phyloP scores from a whole-genome alignment of 2,888 invertebrate species.

The Nebria salina region DNA sequence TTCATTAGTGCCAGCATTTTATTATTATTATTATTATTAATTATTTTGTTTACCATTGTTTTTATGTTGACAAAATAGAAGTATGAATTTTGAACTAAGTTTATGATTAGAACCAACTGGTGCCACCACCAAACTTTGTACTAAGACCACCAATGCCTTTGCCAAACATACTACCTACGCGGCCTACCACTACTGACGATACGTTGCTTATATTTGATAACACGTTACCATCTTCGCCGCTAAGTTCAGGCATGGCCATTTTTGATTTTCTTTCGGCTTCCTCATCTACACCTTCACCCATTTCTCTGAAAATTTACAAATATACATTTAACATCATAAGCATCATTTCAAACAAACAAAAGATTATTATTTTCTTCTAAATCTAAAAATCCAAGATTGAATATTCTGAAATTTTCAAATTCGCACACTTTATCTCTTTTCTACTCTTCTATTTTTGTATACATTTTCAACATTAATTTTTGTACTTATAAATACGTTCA shows the following conservation, averaged over 20 bases:
- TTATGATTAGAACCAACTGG: conserved; percentile 79
- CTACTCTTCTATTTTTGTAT: no score
- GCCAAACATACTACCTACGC: conserved; percentile 89
- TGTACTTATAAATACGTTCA: no score
- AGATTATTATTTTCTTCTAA: no score
- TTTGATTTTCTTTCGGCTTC: conserved; percentile 71
- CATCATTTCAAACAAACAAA: no score
- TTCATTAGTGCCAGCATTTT: conserved; percentile 50
- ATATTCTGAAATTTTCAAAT: no score
- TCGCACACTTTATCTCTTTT: no score
- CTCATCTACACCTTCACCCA: conserved; percentile 64
- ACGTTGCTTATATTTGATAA: conserved; percentile 82
- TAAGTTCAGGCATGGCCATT: conserved; percentile 69
- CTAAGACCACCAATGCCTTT: conserved; percentile 91
- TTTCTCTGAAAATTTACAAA: conserved; percentile 14
- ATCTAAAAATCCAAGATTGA: no score
- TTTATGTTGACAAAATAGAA: conserved; percentile 54
- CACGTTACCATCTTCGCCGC: conserved; percentile 76
- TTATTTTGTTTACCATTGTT: conserved; percentile 46
- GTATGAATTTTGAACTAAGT: conserved; percentile 48
- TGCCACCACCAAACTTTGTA: conserved; percentile 86
- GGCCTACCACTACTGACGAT: conserved; percentile 85
- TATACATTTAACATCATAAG: background rate
- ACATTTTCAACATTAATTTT: no score
- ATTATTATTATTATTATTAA: conserved; percentile 32